phyloP scores from a whole-genome alignment of 2,888 invertebrate genomes.

The Cephus spinipes region DNA sequence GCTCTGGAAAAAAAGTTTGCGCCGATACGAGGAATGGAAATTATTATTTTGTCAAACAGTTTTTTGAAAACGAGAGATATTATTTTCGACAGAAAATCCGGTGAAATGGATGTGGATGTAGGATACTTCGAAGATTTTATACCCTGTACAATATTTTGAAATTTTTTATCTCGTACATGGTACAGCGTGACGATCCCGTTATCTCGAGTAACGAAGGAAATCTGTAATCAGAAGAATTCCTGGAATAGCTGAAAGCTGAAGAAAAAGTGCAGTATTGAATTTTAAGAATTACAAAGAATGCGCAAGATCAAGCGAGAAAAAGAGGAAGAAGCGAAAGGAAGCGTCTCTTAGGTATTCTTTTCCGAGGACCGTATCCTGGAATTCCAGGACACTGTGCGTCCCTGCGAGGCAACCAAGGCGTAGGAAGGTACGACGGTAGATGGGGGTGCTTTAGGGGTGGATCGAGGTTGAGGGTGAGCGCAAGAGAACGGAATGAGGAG shows the following conservation, averaged over 20 bases:
- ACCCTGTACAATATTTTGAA: too few species aligned
- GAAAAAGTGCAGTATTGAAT: neutral
- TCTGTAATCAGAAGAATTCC: neutral
- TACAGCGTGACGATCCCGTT: neutral
- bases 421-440: constrained; percentile 59
- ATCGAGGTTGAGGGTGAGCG: constrained; percentile 20
- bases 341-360: constrained; percentile 16
- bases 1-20: neutral
- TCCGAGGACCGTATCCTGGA: constrained; percentile 6
- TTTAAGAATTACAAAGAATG: neutral
- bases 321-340: neutral
- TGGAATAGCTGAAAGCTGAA: neutral
- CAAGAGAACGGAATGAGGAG: constrained; percentile 16
- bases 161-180: too few species aligned
- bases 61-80: too few species aligned
- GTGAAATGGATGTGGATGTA: neutral
- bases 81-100: neutral
- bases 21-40: neutral
- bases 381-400: constrained; percentile 34
- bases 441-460: constrained; percentile 43
- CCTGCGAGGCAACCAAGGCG: constrained; percentile 53
- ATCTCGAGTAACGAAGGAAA: neutral
- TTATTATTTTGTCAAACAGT: neutral
- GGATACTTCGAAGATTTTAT: too few species aligned
- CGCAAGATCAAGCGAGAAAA: neutral